Percentiles rank a stretch among this genome's conserved stretches.
Evolutionary conservation across 1,140 invertebrate species (phyloP).

Genomic region (Hormaphis cornu): DNA sequence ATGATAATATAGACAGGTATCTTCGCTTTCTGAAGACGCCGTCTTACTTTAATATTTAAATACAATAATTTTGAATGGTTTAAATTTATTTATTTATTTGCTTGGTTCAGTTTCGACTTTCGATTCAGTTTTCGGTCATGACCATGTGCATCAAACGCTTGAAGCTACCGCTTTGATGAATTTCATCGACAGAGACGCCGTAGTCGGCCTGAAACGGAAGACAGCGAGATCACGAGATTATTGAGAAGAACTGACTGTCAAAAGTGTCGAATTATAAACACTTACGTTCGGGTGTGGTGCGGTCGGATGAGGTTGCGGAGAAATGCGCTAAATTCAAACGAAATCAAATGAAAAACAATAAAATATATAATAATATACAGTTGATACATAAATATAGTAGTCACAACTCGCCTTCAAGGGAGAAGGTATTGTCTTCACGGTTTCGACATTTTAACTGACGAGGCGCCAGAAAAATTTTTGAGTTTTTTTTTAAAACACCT

Average conservation of each 20-base stretch:
- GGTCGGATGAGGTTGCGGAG: conserved; percentile 36
- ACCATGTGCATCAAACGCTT: conserved; percentile 85
- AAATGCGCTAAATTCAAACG: conserved; percentile 30
- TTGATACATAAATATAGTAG: background rate
- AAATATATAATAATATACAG: background rate
- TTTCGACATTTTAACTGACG: too few relatives aligned
- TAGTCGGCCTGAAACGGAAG: conserved; percentile 42
- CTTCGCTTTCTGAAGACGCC: background rate
- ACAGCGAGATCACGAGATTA: too few relatives aligned
- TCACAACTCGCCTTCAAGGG: too few relatives aligned
- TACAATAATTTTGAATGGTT: background rate
- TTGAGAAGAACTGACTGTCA: background rate
- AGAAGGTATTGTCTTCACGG: too few relatives aligned
- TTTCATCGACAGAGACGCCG: conserved; percentile 55
- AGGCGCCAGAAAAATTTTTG: too few relatives aligned
- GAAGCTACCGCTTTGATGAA: conserved; percentile 84
- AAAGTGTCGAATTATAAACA: background rate
- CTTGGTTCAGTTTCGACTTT: background rate
- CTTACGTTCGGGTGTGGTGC: conserved; percentile 36
- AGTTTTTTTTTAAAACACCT: too few relatives aligned
- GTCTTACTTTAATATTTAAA: conserved; percentile 2
- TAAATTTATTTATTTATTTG: background rate
- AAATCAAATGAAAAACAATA: background rate
- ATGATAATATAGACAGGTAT: too few relatives aligned
- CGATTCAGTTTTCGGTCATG: conserved; percentile 52